Evolutionary conservation across 2,888 invertebrate species (phyloP).

Genomic region (Yponomeuta sedellus): DNA sequence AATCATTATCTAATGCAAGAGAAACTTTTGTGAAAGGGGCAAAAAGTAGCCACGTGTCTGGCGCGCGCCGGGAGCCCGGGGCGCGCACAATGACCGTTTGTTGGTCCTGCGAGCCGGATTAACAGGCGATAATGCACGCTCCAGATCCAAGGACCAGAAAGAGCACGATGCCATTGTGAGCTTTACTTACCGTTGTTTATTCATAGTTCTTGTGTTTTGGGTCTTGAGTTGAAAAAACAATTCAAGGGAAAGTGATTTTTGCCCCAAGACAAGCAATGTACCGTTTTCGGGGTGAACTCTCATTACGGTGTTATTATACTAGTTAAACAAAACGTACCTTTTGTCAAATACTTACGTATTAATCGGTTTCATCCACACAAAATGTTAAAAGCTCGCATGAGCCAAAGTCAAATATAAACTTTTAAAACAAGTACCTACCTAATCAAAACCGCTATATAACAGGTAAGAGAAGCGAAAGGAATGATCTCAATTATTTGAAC

Average conservation of each 20-base stretch:
- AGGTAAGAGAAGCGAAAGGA: background rate
- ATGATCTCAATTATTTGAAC: constrained; percentile 10
- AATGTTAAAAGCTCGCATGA: too few relatives aligned
- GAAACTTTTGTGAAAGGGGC: constrained; percentile 27
- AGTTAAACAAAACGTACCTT: too few relatives aligned
- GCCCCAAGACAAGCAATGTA: background rate
- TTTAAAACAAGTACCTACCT: too few relatives aligned
- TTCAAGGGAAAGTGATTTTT: background rate
- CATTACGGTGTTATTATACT: too few relatives aligned
- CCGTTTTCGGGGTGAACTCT: too few relatives aligned
- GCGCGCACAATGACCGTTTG: constrained; percentile 39
- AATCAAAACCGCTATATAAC: too few relatives aligned
- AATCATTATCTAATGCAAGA: constrained; percentile 31
- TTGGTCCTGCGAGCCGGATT: constrained; percentile 60
- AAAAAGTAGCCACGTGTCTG: constrained; percentile 64
- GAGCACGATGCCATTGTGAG: constrained; percentile 42
- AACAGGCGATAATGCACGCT: constrained; percentile 72
- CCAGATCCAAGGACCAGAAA: constrained; percentile 63
- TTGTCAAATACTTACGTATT: too few relatives aligned
- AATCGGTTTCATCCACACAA: too few relatives aligned
- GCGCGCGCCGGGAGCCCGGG: constrained; percentile 58
- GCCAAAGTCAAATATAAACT: too few relatives aligned
- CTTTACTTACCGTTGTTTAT: constrained; percentile 29
- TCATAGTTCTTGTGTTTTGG: constrained; percentile 36
- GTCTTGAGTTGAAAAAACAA: background rate